Evolutionary conservation across 2,113 vertebrate species (phyloP), one percentile per base, ranked within the genome.

Genomic region (Misgurnus mizolepis): DNA sequence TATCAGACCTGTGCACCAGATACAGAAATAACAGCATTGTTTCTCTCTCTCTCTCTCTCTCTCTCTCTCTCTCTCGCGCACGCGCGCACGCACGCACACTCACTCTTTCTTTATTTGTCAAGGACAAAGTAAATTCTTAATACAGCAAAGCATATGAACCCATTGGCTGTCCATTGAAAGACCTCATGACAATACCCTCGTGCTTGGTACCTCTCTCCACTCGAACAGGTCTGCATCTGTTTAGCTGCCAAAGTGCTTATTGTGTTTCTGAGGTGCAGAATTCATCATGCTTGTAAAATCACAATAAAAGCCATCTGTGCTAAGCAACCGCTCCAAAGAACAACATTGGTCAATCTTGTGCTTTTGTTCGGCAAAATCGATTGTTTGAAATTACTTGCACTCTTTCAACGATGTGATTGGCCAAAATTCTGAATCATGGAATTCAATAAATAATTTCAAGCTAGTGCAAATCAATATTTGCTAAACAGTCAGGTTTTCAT

Each of bases 271-370:
- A 72, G 71, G 70, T 47, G 34, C 34, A 18, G 67, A 79, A 71
- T 49, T 77, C 69, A 79, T 86, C 71, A 79, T 55, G 70, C 67
- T 53, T 80, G 55, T 58, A 55, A 70, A 67, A 86, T 27, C 74
- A 78, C 62, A 72, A 66, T 62, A 65, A 67, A 71, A 81, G 79
- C 79, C 83, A 84, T 84, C 83, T 81, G 83, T 76, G 71, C 49
- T 5, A 45, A 39, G 43, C 56, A 56, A 41, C 55, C 47, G 64
- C 50, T 68, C 47, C 73, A 71, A 70, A 71, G 34, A 83, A 53
- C 18, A 76, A 22, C 74, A 79, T 15, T 61, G 68, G 79, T 72
- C 60, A 43, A 73, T 15, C 50, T 47, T 22, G 61, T 11, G 22
- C 34, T 47, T 40, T 56, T 55, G 58, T 72, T 72, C 41, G 55